These are phyloP conservation scores for Tragulus kanchil DNA, from an alignment of 2,113 vertebrate species.

Conservation along the genomic window DNA sequence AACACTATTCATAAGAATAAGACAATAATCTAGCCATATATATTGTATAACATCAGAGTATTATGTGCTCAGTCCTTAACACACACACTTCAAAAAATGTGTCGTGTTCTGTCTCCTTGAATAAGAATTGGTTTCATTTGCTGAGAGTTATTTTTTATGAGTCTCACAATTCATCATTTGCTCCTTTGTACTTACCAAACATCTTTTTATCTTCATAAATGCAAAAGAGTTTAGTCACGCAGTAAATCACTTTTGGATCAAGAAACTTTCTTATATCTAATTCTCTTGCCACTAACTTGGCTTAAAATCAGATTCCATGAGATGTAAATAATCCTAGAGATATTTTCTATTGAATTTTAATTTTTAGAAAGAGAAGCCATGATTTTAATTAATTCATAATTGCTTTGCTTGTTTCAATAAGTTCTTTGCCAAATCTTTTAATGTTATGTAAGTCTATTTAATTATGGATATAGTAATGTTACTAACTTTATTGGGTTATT, in stretches of 20 bases:
- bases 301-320: neutral
- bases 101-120: neutral
- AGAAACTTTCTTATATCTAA: conserved; percentile 14
- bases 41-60: neutral
- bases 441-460: neutral
- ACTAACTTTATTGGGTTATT: neutral
- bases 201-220: conserved; percentile 24
- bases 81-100: neutral
- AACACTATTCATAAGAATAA: neutral
- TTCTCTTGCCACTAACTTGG: neutral
- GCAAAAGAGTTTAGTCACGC: neutral
- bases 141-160: neutral
- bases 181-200: neutral
- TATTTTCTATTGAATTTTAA: neutral
- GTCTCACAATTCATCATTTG: neutral
- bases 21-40: neutral
- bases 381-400: neutral
- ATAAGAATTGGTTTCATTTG: neutral
- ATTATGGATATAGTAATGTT: neutral
- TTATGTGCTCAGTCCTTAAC: neutral
- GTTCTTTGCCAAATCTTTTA: neutral
- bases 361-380: neutral
- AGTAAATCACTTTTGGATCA: neutral
- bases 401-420: neutral
- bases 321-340: neutral